Base-by-base conservation (phyloP, 2,797 vertebrate species). In the Manis pentadactyla region DNA sequence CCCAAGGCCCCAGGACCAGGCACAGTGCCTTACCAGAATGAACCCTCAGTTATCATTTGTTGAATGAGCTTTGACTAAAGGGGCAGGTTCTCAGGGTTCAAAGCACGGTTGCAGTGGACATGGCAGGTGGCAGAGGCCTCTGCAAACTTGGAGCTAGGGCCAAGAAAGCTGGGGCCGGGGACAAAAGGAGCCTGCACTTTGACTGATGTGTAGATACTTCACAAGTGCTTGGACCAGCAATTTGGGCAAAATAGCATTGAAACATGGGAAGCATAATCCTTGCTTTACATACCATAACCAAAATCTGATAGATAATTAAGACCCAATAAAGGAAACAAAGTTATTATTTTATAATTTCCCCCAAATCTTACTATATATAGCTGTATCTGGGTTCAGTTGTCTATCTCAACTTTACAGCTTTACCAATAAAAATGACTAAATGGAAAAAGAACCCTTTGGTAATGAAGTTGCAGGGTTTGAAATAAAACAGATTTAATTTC, bases 401-500 rank as follows among this genome's bases (percentile, higher is more conserved):
- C 61, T 78, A 55, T 39, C 1, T 39, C 39, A 51, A 7, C 49
- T 51, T 88, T 57, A 27, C 82, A 4, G 46, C 18, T 83, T 86
- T 86, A 63, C 18, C 51, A 92, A 74, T 63, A 83, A 53, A 74
- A 46, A 46, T 63, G n/a, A 51, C 29, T 63, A 95, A 87, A 78
- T 78, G 34, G 0, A 25, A 59, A 68, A 15, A 78, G 13, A 1
- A 29, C 42, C 2, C 51, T 87, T 91, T 85, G 29, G 27, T 87
- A 64, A 90, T 66, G n/a, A 92, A 90, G 27, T 37, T 85, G 46
- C 49, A 93, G 19, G 1, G 82, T 68, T 92, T 89, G 5, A 34
- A 93, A 78, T 78, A 49, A 88, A 95, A 39, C 57, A 73, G 55
- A 84, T 73, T 93, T 57, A 55, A 13, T 69, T 88, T 93, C 19